Evolutionary conservation across 2,113 vertebrate species (phyloP).

Genomic region (Uria lomvia): DNA sequence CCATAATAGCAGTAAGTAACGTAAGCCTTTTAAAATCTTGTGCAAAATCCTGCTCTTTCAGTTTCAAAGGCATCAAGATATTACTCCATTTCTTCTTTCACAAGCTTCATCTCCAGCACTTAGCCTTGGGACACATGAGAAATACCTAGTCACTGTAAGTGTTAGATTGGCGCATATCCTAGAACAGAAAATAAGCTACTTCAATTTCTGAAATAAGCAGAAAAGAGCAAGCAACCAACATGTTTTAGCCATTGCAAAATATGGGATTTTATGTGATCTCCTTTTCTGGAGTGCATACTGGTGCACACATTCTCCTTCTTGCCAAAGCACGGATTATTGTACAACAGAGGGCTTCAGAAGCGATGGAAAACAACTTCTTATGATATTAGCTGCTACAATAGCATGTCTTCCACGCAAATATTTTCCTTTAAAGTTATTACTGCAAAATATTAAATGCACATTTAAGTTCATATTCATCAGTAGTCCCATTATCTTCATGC

Average conservation of each 20-base stretch:
- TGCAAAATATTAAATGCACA: neutral
- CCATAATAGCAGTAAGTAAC: neutral
- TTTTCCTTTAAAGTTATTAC: neutral
- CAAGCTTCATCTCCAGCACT: neutral
- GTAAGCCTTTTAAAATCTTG: neutral
- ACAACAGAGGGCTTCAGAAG: neutral
- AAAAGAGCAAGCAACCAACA: neutral
- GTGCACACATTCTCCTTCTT: neutral
- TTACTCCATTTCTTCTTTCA: neutral
- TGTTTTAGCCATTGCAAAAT: neutral
- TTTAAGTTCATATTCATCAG: neutral
- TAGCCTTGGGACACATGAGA: neutral
- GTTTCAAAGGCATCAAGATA: neutral
- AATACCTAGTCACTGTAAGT: neutral
- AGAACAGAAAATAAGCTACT: neutral
- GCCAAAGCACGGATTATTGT: neutral
- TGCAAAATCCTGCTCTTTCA: neutral
- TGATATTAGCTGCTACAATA: neutral
- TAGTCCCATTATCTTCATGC: neutral
- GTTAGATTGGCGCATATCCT: neutral
- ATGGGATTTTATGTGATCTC: neutral
- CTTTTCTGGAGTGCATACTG: neutral
- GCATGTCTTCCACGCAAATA: neutral
- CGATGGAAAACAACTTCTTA: neutral
- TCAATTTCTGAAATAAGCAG: neutral